Percentiles rank a stretch among this genome's conserved stretches.
phyloP scores from a whole-genome alignment of 92 coral and sea anemone species.

The Montipora capitata region DNA sequence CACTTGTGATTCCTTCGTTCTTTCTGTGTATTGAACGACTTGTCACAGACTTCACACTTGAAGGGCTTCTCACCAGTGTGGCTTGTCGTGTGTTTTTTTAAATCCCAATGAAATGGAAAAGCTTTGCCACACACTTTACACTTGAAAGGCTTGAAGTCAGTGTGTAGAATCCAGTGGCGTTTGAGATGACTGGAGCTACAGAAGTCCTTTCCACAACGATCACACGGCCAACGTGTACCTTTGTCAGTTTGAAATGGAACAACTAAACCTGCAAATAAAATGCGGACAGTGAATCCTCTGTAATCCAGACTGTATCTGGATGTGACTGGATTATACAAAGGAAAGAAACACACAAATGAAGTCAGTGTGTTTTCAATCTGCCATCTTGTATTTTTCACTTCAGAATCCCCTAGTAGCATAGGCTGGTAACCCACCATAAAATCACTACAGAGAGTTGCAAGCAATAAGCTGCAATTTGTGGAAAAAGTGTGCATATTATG shows the following conservation, averaged over 20 bases:
- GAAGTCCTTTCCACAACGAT: slow-evolving; percentile 82
- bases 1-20: slow-evolving; percentile 82
- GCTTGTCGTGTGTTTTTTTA: slow-evolving; percentile 80
- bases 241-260: slow-evolving; percentile 75
- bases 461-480: too few species aligned
- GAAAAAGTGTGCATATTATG: too few species aligned
- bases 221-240: slow-evolving; percentile 88
- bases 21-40: slow-evolving; percentile 79
- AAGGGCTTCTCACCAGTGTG: slow-evolving; percentile 87
- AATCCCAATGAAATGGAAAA: slow-evolving; percentile 86
- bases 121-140: slow-evolving; percentile 71
- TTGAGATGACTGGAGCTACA: slow-evolving; percentile 83
- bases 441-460: too few species aligned
- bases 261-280: slow-evolving; percentile 52
- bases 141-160: slow-evolving; percentile 81
- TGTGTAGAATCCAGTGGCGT: slow-evolving; percentile 89
- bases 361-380: too few species aligned
- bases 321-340: too few species aligned
- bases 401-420: too few species aligned
- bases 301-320: too few species aligned
- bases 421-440: too few species aligned
- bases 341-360: too few species aligned
- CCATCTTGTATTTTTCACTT: too few species aligned
- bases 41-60: slow-evolving; percentile 77
- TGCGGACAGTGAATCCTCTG: too few species aligned